Base-by-base conservation (phyloP, 2,113 vertebrate species). In the Centropus bengalensis region DNA sequence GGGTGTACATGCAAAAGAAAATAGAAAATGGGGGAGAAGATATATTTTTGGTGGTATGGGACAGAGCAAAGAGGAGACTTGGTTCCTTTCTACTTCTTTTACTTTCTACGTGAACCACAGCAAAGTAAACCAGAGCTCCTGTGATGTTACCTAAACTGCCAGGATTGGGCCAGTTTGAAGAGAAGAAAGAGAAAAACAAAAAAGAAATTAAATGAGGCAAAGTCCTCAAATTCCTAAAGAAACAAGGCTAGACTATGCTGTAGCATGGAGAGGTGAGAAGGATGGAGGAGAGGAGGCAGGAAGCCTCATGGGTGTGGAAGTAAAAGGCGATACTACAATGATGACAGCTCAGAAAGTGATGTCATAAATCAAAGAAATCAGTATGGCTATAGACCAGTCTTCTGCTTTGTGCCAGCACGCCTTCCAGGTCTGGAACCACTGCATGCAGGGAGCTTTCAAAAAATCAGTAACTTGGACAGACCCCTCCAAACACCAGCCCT, bases 11-110 rank as follows among this genome's bases (percentile, higher is more conserved):
- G 63, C 58, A 69, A 83, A 60, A 38, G 60, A 19, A 36, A 36
- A 36, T 36, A 36, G 7, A 36, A 36, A 19, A 30, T 1, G 0
- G 7, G 5, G 3, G 10, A 3, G 6, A 6, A 8, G 1, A 2
- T 27, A 22, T 36, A 67, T 18, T 64, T 91, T 68, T 73, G 13
- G 12, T 44, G 12, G 58, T 28, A n/a, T 49, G 30, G n/a, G 69
- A 60, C 6, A 60, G n/a, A 86, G 69, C 5, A 91, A 18, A 42
- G 18, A 77, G 30, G 8, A 70, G 30, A 79, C 5, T 67, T 59
- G 21, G 13, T 69, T 71, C 12, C 19, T 75, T 82, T 36, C 32
- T 89, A 3, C 47, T 71, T 71, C 28, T 59, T 32, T 16, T 54
- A 10, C 54, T 80, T 86, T 44, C 23, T n/a, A 52, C 7, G 56